Percentiles rank a stretch among this genome's conserved stretches.
Evolutionary conservation across 2,888 invertebrate genomes (phyloP).

Genomic region (Platynereis dumerilii): DNA sequence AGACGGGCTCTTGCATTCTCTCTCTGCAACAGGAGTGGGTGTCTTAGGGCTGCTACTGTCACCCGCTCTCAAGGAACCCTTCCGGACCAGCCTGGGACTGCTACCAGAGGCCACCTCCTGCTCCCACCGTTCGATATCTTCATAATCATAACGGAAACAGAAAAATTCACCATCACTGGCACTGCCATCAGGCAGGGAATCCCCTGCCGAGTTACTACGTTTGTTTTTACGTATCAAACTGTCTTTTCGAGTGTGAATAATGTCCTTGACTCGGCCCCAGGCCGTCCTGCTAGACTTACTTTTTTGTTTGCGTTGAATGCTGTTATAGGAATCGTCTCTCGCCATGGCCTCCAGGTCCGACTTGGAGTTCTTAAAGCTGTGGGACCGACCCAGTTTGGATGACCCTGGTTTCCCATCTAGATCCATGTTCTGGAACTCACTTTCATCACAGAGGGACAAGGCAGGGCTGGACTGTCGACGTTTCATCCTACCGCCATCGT

Average conservation of each 20-base stretch:
- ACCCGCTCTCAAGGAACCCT: background rate
- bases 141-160: constrained; percentile 9
- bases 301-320: background rate
- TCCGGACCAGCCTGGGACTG: background rate
- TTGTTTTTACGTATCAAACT: constrained; percentile 45
- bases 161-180: background rate
- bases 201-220: constrained; percentile 24
- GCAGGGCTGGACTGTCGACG: constrained; percentile 54
- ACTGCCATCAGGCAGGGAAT: constrained; percentile 16
- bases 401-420: constrained; percentile 32
- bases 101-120: background rate
- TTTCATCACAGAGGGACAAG: constrained; percentile 40
- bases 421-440: constrained; percentile 13
- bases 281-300: constrained; percentile 63
- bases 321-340: background rate
- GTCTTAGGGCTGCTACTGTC: background rate
- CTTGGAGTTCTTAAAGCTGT: constrained; percentile 49
- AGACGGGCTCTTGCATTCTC: constrained; percentile 12
- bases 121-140: constrained; percentile 1
- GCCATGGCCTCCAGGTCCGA: constrained; percentile 12
- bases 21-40: background rate
- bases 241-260: constrained; percentile 72
- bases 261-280: constrained; percentile 80
- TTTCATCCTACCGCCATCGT: constrained; percentile 4
- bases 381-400: constrained; percentile 42